A percentile compares a stretch with the other conserved stretches of the same genome.
These are phyloP conservation scores for Mesitornis unicolor DNA, from an alignment of 2,113 vertebrate genomes.

Conservation along the genomic window DNA sequence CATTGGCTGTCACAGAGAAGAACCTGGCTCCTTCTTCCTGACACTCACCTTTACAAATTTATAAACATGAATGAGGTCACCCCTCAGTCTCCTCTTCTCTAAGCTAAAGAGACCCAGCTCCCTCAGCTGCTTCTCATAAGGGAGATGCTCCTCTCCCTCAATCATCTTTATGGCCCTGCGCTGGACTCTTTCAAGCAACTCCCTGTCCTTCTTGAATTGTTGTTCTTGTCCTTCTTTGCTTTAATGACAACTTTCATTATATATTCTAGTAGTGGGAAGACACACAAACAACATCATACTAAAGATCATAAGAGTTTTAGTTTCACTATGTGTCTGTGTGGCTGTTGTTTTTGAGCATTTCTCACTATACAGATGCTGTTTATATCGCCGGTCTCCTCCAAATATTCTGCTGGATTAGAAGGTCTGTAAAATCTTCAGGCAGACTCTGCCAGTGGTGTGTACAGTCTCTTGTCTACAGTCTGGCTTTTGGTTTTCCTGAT, in stretches of 20 bases:
- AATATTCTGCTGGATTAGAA: not conserved
- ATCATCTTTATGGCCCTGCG: too few species aligned
- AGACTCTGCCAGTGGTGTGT: not conserved
- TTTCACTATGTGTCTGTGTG: not conserved
- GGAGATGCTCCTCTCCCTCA: too few species aligned
- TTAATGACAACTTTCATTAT: not conserved
- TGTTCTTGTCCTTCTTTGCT: too few species aligned
- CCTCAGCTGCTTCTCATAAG: too few species aligned
- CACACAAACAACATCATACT: fast-evolving
- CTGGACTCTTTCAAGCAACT: too few species aligned
- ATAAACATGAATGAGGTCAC: too few species aligned
- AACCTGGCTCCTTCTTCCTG: too few species aligned
- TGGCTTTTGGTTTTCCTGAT: not conserved
- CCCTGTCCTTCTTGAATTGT: too few species aligned
- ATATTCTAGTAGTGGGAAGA: not conserved
- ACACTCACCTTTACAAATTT: too few species aligned
- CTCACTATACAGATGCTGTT: not conserved
- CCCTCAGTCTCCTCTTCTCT: too few species aligned
- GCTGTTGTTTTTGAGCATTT: not conserved
- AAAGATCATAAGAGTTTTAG: not conserved
- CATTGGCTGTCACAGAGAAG: too few species aligned
- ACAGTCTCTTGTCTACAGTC: not conserved
- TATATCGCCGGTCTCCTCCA: not conserved
- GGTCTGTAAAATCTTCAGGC: not conserved
- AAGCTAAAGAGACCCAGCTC: too few species aligned